Evolutionary conservation across 2,113 vertebrate species (phyloP).

Genomic region (Sinocyclocheilus grahami): DNA sequence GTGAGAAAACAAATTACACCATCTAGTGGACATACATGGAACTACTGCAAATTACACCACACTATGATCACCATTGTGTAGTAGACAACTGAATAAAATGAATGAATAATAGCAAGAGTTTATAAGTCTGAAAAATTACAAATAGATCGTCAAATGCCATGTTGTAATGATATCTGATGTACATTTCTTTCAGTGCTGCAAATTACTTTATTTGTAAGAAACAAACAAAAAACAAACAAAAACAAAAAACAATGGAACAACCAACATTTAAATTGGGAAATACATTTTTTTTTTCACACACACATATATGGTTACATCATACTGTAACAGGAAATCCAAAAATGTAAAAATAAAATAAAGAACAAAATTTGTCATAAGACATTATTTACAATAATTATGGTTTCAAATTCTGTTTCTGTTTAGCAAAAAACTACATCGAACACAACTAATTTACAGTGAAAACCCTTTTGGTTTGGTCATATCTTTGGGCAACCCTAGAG

Average conservation of each 20-base stretch:
- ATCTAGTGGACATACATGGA: slow-evolving; percentile 36
- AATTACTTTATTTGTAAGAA: not conserved
- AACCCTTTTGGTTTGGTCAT: not conserved
- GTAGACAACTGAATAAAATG: too few species aligned
- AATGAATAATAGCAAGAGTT: not conserved
- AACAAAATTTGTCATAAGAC: too few species aligned
- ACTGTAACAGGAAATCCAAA: not conserved
- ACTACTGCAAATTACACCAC: not conserved
- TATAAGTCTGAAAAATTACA: not conserved
- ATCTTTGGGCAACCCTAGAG: not conserved
- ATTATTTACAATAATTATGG: too few species aligned
- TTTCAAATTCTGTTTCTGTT: too few species aligned
- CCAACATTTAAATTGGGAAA: too few species aligned
- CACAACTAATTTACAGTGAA: not conserved
- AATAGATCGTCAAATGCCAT: not conserved
- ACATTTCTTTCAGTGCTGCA: not conserved
- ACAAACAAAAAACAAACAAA: too few species aligned
- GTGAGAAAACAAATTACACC: not conserved
- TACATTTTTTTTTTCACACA: not conserved
- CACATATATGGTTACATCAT: not conserved
- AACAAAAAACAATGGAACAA: too few species aligned
- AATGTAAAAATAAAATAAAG: not conserved
- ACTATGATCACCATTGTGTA: too few species aligned
- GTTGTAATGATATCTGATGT: not conserved
- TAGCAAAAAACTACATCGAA: not conserved